Conservation (phyloP, 2,113 vertebrate genomes). For the Otocyon megalotis region DNA sequence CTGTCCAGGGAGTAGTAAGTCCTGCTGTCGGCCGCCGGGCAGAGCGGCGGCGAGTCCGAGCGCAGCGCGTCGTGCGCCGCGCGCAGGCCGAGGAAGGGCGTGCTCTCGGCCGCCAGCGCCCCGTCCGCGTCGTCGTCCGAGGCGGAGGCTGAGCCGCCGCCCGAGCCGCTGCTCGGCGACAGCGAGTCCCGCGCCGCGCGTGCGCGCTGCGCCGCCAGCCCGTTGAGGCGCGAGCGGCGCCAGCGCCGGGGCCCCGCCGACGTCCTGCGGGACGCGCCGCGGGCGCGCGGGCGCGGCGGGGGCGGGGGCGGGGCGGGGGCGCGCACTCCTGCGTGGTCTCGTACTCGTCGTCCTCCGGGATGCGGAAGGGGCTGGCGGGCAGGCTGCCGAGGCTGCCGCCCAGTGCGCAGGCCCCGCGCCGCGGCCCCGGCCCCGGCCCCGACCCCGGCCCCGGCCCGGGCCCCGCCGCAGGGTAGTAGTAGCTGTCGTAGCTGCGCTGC, state of each 20-base stretch:
- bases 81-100: conserved; percentile 97
- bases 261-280: conserved; percentile 88
- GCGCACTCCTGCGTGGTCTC: conserved; percentile 98
- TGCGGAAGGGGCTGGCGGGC: conserved; percentile 96
- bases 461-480: conserved; percentile 86
- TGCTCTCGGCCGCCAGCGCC: conserved; percentile 96
- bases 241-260: conserved; percentile 92
- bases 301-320: conserved; percentile 86
- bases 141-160: conserved; percentile 90
- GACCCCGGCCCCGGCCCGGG: conserved; percentile 91
- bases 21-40: conserved; percentile 94
- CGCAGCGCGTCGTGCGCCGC: conserved; percentile 89
- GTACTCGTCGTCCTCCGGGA: conserved; percentile 96
- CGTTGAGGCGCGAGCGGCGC: conserved; percentile 96
- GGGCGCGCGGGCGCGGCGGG: conserved; percentile 92
- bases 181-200: conserved; percentile 92
- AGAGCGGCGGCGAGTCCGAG: conserved; percentile 92
- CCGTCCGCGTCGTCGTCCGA: conserved; percentile 87
- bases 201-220: conserved; percentile 95
- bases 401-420: conserved; percentile 94
- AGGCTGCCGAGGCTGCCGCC: conserved; percentile 95
- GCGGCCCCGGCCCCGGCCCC: conserved; percentile 83
- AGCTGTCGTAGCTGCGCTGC: conserved; percentile 93
- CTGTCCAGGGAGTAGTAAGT: conserved; percentile 95
- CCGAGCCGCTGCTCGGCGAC: conserved; percentile 96